phyloP scores from a whole-genome alignment of 2,888 invertebrate species.

The Venustoraphidia nigricollis region DNA sequence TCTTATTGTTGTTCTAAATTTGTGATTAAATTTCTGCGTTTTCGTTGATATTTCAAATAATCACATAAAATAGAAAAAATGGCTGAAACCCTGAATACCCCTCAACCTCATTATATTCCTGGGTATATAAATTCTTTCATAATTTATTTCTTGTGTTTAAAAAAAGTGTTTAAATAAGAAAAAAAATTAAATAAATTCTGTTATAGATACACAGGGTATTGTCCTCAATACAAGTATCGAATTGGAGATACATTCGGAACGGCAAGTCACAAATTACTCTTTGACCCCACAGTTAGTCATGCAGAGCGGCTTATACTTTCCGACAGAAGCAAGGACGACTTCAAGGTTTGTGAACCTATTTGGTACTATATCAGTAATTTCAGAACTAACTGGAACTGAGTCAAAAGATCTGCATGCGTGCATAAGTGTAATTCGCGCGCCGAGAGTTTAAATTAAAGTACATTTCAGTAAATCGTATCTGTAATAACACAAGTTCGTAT shows the following conservation, averaged over 20 bases:
- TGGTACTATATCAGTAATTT: too few species aligned
- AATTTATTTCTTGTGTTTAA: neutral
- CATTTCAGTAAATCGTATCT: too few species aligned
- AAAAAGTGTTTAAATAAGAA: neutral
- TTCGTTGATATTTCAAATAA: too few species aligned
- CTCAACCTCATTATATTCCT: constrained; percentile 58
- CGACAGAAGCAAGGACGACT: constrained; percentile 44
- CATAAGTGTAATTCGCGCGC: too few species aligned
- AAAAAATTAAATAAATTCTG: neutral
- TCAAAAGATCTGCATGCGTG: neutral
- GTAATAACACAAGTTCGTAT: too few species aligned
- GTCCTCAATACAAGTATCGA: constrained; percentile 57
- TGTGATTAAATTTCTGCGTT: too few species aligned
- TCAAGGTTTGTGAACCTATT: constrained; percentile 31
- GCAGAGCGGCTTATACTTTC: constrained; percentile 54
- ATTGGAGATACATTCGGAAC: constrained; percentile 62
- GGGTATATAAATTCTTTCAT: constrained; percentile 33
- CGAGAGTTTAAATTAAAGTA: too few species aligned
- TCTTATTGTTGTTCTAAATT: too few species aligned
- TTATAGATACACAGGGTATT: constrained; percentile 58
- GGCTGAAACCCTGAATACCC: constrained; percentile 27
- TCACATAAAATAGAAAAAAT: too few species aligned
- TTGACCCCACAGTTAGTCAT: constrained; percentile 58
- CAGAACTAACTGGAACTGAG: neutral
- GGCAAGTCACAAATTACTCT: constrained; percentile 53